Conservation (phyloP, 2,797 vertebrate genomes). For the Microctenopoma lineatum region DNA sequence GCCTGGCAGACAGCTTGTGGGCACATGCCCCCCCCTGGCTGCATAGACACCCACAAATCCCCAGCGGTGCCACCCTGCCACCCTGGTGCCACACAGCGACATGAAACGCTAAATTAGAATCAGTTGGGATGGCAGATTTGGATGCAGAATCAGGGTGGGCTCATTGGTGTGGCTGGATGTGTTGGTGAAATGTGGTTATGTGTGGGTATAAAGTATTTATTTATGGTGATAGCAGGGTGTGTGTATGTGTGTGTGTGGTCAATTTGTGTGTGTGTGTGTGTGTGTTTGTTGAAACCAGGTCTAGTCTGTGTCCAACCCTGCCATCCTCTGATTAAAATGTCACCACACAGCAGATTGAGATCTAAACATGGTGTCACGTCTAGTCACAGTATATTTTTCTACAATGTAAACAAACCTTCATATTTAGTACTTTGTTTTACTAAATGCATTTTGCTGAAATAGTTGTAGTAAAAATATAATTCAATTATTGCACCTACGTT, state of each 20-base stretch:
- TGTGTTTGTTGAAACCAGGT: slow-evolving; percentile 42
- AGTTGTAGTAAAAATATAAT: not conserved
- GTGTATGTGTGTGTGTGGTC: slow-evolving; percentile 57
- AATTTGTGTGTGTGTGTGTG: slow-evolving; percentile 34
- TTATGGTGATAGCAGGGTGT: slow-evolving; percentile 57
- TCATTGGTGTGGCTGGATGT: slow-evolving; percentile 68
- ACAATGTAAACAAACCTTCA: slow-evolving; percentile 39
- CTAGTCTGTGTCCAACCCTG: slow-evolving; percentile 52
- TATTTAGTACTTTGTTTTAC: slow-evolving; percentile 7
- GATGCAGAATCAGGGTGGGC: slow-evolving; percentile 76
- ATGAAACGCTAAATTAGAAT: slow-evolving; percentile 71
- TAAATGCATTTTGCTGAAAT: not conserved
- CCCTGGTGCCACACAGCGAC: slow-evolving; percentile 74
- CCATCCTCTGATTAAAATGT: slow-evolving; percentile 70
- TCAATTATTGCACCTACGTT: not conserved
- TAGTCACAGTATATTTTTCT: slow-evolving; percentile 56
- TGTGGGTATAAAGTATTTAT: slow-evolving; percentile 77
- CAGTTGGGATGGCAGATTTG: slow-evolving; percentile 59
- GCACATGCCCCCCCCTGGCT: slow-evolving; percentile 50
- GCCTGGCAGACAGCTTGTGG: slow-evolving; percentile 69
- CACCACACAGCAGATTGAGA: slow-evolving; percentile 47
- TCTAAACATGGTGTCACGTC: slow-evolving; percentile 60
- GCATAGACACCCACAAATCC: slow-evolving; percentile 69
- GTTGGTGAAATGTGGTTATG: slow-evolving; percentile 69
- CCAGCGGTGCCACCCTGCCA: slow-evolving; percentile 68